Evolutionary conservation across 1,140 invertebrate genomes (phyloP).

Genomic region (Brachionus plicatilis): DNA sequence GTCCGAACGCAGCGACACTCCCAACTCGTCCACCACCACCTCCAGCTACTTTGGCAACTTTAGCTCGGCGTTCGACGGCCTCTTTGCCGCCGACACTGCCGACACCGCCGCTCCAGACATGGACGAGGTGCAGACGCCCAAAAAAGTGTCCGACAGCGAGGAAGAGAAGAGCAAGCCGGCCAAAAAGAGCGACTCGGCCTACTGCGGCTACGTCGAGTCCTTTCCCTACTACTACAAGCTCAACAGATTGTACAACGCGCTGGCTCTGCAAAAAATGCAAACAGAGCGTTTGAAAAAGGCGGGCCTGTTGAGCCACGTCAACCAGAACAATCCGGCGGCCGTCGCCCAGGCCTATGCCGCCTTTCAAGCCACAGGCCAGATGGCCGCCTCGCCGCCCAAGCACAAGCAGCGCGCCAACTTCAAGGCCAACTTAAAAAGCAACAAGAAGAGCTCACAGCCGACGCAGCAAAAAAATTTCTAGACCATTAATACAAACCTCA

Average conservation of each 20-base stretch:
- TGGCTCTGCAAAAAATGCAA: slow-evolving; percentile 39
- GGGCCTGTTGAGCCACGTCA: neutral
- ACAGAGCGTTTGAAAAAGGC: slow-evolving; percentile 17
- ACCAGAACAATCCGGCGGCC: neutral
- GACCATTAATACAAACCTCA: neutral
- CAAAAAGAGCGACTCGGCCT: neutral
- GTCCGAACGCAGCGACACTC: slow-evolving; percentile 23
- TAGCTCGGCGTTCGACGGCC: neutral
- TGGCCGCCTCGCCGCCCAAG: neutral
- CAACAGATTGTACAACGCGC: slow-evolving; percentile 30
- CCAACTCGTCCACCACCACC: neutral
- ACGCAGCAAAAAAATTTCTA: neutral
- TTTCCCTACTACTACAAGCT: slow-evolving; percentile 40
- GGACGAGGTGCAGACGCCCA: neutral
- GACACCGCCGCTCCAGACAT: neutral
- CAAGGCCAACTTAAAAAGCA: neutral
- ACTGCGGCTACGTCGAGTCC: slow-evolving; percentile 37
- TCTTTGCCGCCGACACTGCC: neutral
- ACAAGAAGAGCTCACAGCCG: neutral
- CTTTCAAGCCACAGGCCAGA: neutral
- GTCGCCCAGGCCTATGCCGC: neutral
- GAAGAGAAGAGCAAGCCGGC: neutral
- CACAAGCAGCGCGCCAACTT: neutral
- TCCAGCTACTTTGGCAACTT: neutral
- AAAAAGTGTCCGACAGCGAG: slow-evolving; percentile 15